Conservation (phyloP, 2,113 vertebrate genomes). For the Tretioscincus oriximinensis region DNA sequence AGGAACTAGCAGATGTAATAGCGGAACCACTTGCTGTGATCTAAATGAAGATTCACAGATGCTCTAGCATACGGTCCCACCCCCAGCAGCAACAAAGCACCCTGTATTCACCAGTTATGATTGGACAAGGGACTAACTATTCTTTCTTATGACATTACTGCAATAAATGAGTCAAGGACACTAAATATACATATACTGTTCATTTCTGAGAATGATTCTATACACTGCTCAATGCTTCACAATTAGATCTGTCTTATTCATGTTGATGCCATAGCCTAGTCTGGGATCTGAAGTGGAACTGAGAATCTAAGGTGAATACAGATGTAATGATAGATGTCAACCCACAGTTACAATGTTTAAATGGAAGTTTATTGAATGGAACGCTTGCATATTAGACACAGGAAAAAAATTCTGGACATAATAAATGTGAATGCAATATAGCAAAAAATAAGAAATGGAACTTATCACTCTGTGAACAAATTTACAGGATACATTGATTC, state of each 20-base stretch:
- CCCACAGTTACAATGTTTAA: not conserved
- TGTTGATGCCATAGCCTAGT: constrained; percentile 24
- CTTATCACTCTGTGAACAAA: not conserved
- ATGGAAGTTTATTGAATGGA: not conserved
- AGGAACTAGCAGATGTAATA: no score
- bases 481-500: not conserved
- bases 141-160: constrained; percentile 9
- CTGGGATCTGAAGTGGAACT: not conserved
- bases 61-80: constrained; percentile 14
- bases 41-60: constrained; percentile 29
- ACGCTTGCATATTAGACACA: not conserved
- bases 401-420: not conserved
- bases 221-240: not conserved
- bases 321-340: not conserved
- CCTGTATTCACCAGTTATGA: not conserved
- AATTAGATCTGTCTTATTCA: not conserved
- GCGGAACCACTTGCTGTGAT: no score
- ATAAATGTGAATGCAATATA: not conserved
- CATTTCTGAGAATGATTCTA: not conserved
- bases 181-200: accelerated
- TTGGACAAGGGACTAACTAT: constrained; percentile 36
- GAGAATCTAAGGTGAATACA: constrained; percentile 8
- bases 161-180: constrained; percentile 11
- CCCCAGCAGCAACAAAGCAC: constrained; percentile 14
- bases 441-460: not conserved